phyloP scores from a whole-genome alignment of 2,888 invertebrate species.

The Opisthograptis luteolata region DNA sequence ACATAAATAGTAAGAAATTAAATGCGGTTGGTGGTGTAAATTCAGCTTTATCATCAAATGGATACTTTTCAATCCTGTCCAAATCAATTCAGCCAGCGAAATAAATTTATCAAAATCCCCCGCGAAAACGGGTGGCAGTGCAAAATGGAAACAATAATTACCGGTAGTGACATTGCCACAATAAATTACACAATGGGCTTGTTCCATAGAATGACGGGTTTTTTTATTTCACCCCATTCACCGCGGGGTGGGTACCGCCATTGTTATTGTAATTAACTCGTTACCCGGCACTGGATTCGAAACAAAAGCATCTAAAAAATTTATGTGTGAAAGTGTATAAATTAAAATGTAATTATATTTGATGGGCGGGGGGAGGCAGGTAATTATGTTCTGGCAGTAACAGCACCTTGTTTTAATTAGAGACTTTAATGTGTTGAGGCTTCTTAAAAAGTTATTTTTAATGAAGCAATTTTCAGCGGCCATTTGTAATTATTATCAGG shows the following conservation, averaged over 20 bases:
- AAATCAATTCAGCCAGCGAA: constrained; percentile 31
- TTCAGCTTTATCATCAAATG: not conserved
- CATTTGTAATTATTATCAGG: constrained; percentile 14
- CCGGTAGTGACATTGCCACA: constrained; percentile 53
- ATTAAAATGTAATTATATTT: constrained; percentile 41
- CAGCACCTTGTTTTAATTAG: constrained; percentile 37
- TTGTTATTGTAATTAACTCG: constrained; percentile 73
- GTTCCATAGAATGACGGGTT: constrained; percentile 50
- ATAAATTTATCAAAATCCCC: constrained; percentile 36
- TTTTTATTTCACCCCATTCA: constrained; percentile 50
- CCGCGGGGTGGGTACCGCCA: constrained; percentile 49
- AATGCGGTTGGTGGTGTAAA: no score
- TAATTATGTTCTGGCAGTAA: constrained; percentile 31
- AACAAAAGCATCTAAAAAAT: constrained; percentile 41
- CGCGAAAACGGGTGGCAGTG: constrained; percentile 38
- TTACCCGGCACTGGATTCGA: constrained; percentile 52
- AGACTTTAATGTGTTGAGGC: constrained; percentile 24
- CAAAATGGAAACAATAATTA: constrained; percentile 41
- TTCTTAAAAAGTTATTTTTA: constrained; percentile 31
- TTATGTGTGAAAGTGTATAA: constrained; percentile 42
- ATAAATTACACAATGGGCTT: constrained; percentile 62
- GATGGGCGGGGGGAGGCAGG: constrained; percentile 35
- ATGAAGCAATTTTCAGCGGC: constrained; percentile 9
- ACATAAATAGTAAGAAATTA: no score
- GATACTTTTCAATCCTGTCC: constrained; percentile 2